A percentile compares a stretch with the other conserved stretches of the same genome.
phyloP scores from a whole-genome alignment of 2,113 vertebrate species.

The Ondatra zibethicus region DNA sequence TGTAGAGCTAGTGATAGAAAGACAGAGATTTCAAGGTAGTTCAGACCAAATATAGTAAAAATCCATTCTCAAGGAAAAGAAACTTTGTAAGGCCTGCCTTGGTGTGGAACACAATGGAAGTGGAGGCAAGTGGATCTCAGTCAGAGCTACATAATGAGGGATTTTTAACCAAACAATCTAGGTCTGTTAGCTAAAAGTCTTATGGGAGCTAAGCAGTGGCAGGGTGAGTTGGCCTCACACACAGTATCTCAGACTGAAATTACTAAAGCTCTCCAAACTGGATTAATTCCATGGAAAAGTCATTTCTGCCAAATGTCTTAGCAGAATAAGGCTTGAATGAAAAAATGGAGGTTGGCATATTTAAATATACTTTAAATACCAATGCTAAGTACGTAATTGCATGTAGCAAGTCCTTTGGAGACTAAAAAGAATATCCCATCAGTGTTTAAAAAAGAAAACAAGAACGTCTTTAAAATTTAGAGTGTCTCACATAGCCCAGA shows the following conservation, averaged over 20 bases:
- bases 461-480: background rate
- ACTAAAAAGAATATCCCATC: constrained; percentile 6
- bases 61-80: constrained; percentile 1
- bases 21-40: background rate
- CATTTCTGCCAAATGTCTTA: background rate
- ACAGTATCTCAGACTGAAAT: background rate
- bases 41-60: background rate
- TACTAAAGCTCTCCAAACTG: background rate
- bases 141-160: background rate
- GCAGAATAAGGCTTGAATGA: background rate
- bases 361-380: constrained; percentile 12
- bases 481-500: background rate
- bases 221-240: background rate
- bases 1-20: constrained; percentile 6
- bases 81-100: background rate
- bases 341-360: background rate
- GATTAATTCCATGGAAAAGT: background rate
- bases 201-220: background rate
- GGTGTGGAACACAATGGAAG: background rate
- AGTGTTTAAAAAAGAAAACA: background rate
- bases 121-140: background rate
- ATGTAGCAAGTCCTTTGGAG: background rate
- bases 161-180: background rate
- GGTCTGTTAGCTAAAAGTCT: constrained; percentile 28
- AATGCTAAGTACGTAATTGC: background rate